These are phyloP conservation scores for Australoheros scitulus DNA, from an alignment of 2,113 vertebrate genomes.

Conservation along the genomic window DNA sequence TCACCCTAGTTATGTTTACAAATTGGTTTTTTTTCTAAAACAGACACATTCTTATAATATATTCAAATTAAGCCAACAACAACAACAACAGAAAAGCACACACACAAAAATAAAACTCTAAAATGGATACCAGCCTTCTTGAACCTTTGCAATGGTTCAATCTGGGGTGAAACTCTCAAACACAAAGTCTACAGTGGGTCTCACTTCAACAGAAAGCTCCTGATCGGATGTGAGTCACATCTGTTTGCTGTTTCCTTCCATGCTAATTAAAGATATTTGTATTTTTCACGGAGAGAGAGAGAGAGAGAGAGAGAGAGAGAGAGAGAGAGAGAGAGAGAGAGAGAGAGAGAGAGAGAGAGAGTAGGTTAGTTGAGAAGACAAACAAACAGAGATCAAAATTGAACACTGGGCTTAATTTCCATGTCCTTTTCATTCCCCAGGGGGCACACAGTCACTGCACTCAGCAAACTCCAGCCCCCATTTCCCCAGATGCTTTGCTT, in stretches of 20 bases:
- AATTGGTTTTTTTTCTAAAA: not conserved
- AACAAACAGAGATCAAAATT: conserved; percentile 41
- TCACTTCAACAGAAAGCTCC: not conserved
- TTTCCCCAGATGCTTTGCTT: conserved; percentile 43
- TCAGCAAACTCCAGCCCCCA: conserved; percentile 41
- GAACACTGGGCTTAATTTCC: conserved; percentile 61
- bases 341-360: conserved; percentile 7
- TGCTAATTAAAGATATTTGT: conserved; percentile 42
- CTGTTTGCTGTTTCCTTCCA: conserved; percentile 21
- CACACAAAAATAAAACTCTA: not conserved
- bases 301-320: not conserved
- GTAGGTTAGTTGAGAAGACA: conserved; percentile 15
- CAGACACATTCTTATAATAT: not conserved
- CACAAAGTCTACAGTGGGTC: not conserved
- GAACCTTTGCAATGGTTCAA: conserved; percentile 1
- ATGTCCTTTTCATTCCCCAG: conserved; percentile 42
- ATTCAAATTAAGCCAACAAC: not conserved
- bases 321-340: not conserved
- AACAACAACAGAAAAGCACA: not conserved
- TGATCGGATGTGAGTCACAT: conserved; percentile 27
- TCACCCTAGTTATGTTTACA: not conserved
- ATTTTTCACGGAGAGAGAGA: conserved; percentile 13
- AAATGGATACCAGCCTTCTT: not conserved
- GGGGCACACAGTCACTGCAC: conserved; percentile 44
- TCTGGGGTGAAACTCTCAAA: not conserved